phyloP scores from a whole-genome alignment of 2,888 invertebrate species.

The Lumbricus terrestris region DNA sequence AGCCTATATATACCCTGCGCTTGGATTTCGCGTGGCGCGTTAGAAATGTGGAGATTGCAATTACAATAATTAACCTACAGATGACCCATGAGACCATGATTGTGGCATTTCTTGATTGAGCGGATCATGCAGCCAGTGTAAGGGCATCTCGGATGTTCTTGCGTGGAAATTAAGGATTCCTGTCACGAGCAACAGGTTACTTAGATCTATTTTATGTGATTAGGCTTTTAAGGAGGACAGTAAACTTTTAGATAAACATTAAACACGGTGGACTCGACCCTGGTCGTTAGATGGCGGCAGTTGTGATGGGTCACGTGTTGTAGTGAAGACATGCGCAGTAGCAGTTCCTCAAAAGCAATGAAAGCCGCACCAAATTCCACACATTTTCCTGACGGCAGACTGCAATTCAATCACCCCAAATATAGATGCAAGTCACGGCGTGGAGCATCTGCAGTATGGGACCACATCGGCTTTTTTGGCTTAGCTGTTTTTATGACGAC shows the following conservation, averaged over 20 bases:
- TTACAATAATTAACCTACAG: too few relatives aligned
- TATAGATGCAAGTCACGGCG: not conserved
- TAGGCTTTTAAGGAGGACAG: not conserved
- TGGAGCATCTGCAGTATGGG: not conserved
- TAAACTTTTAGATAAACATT: not conserved
- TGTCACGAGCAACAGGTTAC: not conserved
- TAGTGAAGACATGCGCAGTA: not conserved
- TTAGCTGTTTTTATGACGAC: too few relatives aligned
- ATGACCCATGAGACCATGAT: too few relatives aligned
- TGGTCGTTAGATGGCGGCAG: not conserved
- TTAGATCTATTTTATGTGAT: not conserved
- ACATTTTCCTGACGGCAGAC: not conserved
- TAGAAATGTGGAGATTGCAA: too few relatives aligned
- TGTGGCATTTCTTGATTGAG: too few relatives aligned
- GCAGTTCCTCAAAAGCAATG: not conserved
- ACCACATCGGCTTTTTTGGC: too few relatives aligned
- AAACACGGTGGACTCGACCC: not conserved
- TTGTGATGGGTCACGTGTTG: not conserved
- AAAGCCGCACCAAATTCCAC: not conserved
- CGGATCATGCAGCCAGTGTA: not conserved
- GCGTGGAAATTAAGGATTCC: not conserved
- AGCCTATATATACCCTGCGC: too few relatives aligned
- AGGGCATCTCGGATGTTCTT: not conserved
- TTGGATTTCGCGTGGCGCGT: too few relatives aligned
- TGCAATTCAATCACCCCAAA: not conserved